A percentile compares a stretch with the other conserved stretches of the same genome.
Conservation (phyloP, 2,797 vertebrate genomes). For the Luscinia luscinia region DNA sequence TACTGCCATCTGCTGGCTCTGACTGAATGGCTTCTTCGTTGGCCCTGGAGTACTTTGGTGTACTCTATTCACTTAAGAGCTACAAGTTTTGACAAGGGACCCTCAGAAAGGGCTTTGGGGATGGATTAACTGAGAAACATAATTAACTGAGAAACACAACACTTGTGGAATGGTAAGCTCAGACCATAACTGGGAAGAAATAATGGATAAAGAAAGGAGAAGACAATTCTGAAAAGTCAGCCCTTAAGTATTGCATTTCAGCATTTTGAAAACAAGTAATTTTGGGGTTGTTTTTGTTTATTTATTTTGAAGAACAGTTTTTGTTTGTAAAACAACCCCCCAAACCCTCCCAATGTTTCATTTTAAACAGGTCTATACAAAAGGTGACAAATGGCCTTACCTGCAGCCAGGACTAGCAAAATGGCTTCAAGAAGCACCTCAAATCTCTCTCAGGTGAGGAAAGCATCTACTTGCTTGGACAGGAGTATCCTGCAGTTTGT, state of each 20-base stretch:
- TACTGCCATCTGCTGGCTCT: slow-evolving; percentile 18
- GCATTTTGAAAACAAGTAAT: background rate
- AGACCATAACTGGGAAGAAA: accelerated
- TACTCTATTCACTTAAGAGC: background rate
- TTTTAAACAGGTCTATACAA: background rate
- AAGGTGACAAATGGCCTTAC: background rate
- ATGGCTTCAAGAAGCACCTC: background rate
- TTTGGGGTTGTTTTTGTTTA: background rate
- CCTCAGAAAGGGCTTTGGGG: background rate
- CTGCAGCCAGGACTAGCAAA: background rate
- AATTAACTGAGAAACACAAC: background rate
- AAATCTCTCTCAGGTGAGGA: background rate
- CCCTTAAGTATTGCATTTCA: background rate
- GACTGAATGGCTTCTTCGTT: accelerated
- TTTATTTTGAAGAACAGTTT: background rate
- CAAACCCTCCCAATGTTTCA: background rate
- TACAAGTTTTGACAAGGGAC: background rate
- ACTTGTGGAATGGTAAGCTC: background rate
- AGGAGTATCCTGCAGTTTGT: background rate
- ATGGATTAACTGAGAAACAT: background rate
- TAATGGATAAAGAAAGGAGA: background rate
- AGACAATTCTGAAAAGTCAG: background rate
- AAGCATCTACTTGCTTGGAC: background rate
- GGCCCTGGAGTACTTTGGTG: background rate
- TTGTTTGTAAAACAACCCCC: background rate